A percentile compares a stretch with the other conserved stretches of the same genome.
Evolutionary conservation across 2,797 vertebrate genomes (phyloP).

Genomic region (Sebastes oblongus): DNA sequence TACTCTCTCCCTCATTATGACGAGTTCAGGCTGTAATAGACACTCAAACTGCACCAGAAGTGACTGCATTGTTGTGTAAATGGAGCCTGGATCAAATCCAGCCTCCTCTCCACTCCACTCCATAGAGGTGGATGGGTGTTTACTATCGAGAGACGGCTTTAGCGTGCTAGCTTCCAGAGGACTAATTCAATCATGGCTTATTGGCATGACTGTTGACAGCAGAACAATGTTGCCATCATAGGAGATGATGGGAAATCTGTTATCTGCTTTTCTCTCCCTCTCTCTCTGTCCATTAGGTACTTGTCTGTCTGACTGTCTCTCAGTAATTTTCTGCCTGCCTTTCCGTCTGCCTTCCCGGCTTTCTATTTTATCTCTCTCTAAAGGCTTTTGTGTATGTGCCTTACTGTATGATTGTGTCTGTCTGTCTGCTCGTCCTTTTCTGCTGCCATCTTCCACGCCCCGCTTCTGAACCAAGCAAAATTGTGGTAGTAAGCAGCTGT

Average conservation of each 20-base stretch:
- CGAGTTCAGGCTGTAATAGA: conserved; percentile 53
- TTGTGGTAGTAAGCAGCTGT: conserved; percentile 19
- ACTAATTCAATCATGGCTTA: conserved; percentile 74
- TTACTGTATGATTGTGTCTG: conserved; percentile 26
- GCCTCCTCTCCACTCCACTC: conserved; percentile 41
- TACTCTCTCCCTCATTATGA: conserved; percentile 34
- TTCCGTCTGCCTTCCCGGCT: conserved; percentile 23
- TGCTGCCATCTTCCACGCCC: neutral
- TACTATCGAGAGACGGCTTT: conserved; percentile 61
- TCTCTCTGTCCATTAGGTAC: conserved; percentile 56
- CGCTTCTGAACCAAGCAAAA: conserved; percentile 15
- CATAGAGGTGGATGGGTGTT: conserved; percentile 61
- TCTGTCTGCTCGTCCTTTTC: conserved; percentile 29
- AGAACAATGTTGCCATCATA: conserved; percentile 64
- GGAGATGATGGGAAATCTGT: conserved; percentile 62
- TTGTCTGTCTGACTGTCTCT: conserved; percentile 50
- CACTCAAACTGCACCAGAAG: conserved; percentile 58
- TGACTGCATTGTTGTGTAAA: conserved; percentile 72
- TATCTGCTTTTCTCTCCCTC: conserved; percentile 53
- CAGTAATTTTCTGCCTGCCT: conserved; percentile 46
- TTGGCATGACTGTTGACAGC: conserved; percentile 73
- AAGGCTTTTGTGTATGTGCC: conserved; percentile 42
- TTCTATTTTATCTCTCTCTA: conserved; percentile 4
- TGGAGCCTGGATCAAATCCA: conserved; percentile 66
- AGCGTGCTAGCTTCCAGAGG: conserved; percentile 60